Evolutionary conservation across 2,113 vertebrate species (phyloP), one percentile per base, ranked within the genome.

Genomic region (Paratilapia polleni): DNA sequence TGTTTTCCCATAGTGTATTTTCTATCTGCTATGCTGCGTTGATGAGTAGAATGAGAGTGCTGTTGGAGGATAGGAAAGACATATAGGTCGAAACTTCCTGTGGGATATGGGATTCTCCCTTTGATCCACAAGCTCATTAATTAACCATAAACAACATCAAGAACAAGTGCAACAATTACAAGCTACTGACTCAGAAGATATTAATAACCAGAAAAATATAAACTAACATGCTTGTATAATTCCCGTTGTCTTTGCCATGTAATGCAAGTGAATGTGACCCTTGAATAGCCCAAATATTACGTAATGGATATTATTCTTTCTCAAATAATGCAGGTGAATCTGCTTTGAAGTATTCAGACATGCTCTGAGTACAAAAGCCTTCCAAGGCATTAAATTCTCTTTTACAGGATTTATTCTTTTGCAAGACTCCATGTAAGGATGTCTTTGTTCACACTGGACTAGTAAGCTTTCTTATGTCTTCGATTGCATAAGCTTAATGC

Each of bases 91-190:
- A 84, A 86, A 82, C 73, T 70, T 90, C 90, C 88, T 80, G 87
- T 52, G 93, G 86, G 92, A 91, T 84, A 77, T 36, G 79, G 83
- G 91, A 89, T 86, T 90, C 84, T 91, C 86, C 81, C 88, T 93
- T 94, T 95, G 88, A 93, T 94, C 91, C 85, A 8, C 52, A 0
- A 64, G 57, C 91, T 92, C 91, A 92, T 95, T 94, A 93, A 94
- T 93, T 90, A 93, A 83, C 85, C 89, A 93, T 85, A 87, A 93
- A 89, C 88, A 91, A 92, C 91, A 92, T 87, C 81, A 88, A 82
- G 80, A 94, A 89, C 92, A 91, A 90, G 91, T 90, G 87, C 89
- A 91, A 85, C 88, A 91, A 94, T 94, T 91, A 94, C 85, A 78
- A 86, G 89, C 82, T 79, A 63, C 85, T 13, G 20, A 84, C 82